These are phyloP conservation scores for Lepidostoma basale DNA, from an alignment of 1,140 invertebrate genomes.

Conservation along the genomic window DNA sequence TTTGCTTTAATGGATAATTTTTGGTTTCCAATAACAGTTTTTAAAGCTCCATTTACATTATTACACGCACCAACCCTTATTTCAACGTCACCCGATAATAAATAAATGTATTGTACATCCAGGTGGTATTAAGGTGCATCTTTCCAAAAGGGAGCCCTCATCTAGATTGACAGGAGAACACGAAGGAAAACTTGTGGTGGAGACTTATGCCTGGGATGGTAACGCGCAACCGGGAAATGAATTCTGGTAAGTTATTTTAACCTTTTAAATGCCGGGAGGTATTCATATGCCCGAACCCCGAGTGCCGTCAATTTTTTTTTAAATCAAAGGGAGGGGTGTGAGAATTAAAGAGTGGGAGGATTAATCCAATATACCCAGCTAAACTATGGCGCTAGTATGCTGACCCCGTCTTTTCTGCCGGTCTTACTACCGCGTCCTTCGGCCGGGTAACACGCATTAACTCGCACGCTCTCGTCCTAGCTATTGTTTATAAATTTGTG, in stretches of 20 bases:
- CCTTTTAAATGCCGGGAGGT: too few relatives aligned
- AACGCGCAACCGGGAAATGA: constrained; percentile 71
- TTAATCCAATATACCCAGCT: too few relatives aligned
- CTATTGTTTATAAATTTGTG: not conserved
- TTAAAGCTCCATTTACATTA: not conserved
- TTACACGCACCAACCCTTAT: not conserved
- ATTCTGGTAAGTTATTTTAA: constrained; percentile 61
- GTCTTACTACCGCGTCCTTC: too few relatives aligned
- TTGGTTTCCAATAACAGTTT: not conserved
- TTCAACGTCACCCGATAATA: not conserved
- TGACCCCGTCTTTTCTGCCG: too few relatives aligned
- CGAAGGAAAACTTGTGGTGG: constrained; percentile 63
- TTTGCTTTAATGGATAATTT: not conserved
- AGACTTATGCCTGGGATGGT: constrained; percentile 72
- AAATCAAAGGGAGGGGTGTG: too few relatives aligned
- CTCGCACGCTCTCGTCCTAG: too few relatives aligned
- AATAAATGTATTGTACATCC: not conserved
- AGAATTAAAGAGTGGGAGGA: too few relatives aligned
- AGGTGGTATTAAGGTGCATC: constrained; percentile 56
- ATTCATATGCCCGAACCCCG: too few relatives aligned
- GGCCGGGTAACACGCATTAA: too few relatives aligned
- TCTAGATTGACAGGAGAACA: constrained; percentile 52
- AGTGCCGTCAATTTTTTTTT: too few relatives aligned
- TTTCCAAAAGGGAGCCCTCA: constrained; percentile 56
- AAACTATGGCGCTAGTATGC: too few relatives aligned